A percentile compares a stretch with the other conserved stretches of the same genome.
Conservation (phyloP, 2,888 invertebrate genomes). For the Galerucella pusilla region DNA sequence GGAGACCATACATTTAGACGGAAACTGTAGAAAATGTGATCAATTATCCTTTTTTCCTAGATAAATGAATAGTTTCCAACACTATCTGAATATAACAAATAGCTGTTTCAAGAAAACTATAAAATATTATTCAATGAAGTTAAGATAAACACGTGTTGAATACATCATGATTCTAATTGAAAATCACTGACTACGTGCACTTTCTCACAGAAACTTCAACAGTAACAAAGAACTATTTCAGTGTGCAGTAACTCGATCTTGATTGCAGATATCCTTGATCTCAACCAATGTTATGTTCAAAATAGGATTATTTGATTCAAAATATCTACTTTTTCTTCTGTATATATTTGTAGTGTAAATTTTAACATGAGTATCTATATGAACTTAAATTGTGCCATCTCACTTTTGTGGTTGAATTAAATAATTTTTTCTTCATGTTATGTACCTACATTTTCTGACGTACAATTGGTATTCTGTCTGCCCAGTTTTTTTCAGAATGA, state of each 20-base stretch:
- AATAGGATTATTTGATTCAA: conserved; percentile 14
- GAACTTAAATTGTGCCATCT: too few relatives aligned
- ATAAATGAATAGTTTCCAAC: too few relatives aligned
- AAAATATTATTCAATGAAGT: not conserved
- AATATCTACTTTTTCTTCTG: not conserved
- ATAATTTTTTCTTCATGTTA: too few relatives aligned
- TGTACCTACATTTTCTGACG: too few relatives aligned
- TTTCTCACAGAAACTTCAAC: conserved; percentile 2
- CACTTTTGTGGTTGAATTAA: too few relatives aligned
- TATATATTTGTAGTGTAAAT: not conserved
- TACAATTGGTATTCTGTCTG: too few relatives aligned
- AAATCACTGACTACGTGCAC: not conserved
- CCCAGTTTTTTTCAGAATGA: too few relatives aligned
- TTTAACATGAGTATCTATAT: too few relatives aligned
- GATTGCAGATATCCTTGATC: conserved; percentile 8
- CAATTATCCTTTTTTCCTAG: too few relatives aligned
- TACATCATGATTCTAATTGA: not conserved
- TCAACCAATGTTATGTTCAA: conserved; percentile 1
- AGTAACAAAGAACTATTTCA: conserved; percentile 4
- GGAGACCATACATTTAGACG: too few relatives aligned
- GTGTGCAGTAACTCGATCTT: not conserved
- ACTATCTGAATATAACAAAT: too few relatives aligned
- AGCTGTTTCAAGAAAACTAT: not conserved
- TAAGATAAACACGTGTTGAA: not conserved
- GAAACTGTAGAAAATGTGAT: too few relatives aligned